Evolutionary conservation across 2,888 invertebrate species (phyloP), one percentile per base, ranked within the genome.

Genomic region (Schizaphis graminum): DNA sequence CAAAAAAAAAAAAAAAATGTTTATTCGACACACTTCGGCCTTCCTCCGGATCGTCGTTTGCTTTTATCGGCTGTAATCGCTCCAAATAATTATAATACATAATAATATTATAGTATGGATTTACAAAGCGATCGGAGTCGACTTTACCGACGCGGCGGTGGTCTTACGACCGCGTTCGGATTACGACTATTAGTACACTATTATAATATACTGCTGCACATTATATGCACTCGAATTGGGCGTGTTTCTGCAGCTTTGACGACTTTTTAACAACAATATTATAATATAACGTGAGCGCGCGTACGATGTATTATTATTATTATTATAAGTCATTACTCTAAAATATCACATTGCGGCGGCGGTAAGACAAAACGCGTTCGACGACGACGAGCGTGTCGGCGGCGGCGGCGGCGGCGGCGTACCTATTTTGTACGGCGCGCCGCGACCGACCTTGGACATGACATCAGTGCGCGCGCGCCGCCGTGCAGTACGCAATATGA

Each of bases 401-500:
- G 5, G 56, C 24, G 53, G 53, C 53, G 61, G 61, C 16, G 67
- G 21, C 77, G 35, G 67, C 67, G 67, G 16, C 35, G 67, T 77
- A 77, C 35, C 77, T 77, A 77, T 21, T 35, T 35, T 21, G n/a
- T 35, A 16, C 89, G 89, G 35, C 13, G 21, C 67, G 41, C 91
- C 67, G 41, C 91, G 35, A 77, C 77, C 61, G 92, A 87, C 92
- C 92, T 92, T 92, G 61, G 87, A 92, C 92, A 85, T 87, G 92
- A 87, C 92, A 87, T 91, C 91, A 57, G 35, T 53, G 56, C 56
- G 91, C 85, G 56, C 56, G 84, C 85, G 53, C 56, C 53, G 91
- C 91, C 41, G 41, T 44, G 44, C n/a, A n/a, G 21, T 35, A 77
- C 53, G 53, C 8, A 35, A 13, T 67, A 57, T 67, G n/a, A 61